Evolutionary conservation across 2,113 vertebrate genomes (phyloP), one percentile per base, ranked within the genome.

Genomic region (Hyla sarda): DNA sequence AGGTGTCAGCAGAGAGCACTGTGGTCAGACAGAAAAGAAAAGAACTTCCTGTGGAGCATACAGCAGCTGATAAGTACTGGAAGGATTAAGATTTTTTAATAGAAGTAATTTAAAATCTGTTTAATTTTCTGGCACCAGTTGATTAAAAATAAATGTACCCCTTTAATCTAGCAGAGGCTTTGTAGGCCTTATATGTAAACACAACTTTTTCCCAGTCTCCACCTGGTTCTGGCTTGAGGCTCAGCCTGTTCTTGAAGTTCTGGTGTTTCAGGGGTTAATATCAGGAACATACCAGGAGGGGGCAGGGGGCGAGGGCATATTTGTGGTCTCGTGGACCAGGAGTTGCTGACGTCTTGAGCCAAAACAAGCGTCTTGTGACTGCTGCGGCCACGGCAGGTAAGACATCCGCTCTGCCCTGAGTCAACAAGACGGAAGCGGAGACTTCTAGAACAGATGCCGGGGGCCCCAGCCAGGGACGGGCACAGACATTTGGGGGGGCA

Each of bases 281-380:
- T 10, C 73, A 77, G 41, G 41, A 50, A 48, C 48, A 77, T 50
- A 45, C 5, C 73, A 77, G 41, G 41, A 50, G 30, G 52, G 34
- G 60, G 45, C 9, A 45, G 60, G 52, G 72, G 69, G 0, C 9
- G 30, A 17, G 34, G 56, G 54, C 82, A 73, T 58, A 25, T 69
- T 83, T 85, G 84, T 56, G 74, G 84, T 77, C 19, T 25, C 28
- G 32, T 25, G 50, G 58, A 48, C 25, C 41, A 50, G 17, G 12
- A 62, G 50, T 50, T 23, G 21, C 65, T 19, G 32, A 41, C 37
- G 11, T 25, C 54, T 34, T 25, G 60, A 13, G 75, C 50, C 21
- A 62, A 85, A 12, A 41, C 30, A 83, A 50, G 67, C 79, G 48
- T 25, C 69, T 23, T 25, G 16, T 67, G 60, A 82, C 9, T 14